Percentiles rank a stretch among this genome's conserved stretches.
phyloP scores from a whole-genome alignment of 2,797 vertebrate genomes.

The Myiotriccus ornatus region DNA sequence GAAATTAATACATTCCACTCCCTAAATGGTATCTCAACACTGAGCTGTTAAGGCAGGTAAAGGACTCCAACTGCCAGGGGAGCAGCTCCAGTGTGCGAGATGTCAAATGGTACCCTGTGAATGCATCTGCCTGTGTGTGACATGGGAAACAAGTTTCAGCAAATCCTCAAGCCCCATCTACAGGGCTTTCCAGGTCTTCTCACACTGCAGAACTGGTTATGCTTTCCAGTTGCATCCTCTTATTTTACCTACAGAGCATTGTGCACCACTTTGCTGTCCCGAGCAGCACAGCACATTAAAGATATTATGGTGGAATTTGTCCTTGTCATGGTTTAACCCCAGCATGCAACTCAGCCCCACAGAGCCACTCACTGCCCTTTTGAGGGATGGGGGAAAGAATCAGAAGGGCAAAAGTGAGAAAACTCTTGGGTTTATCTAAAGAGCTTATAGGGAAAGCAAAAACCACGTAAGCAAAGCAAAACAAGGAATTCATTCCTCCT shows the following conservation, averaged over 20 bases:
- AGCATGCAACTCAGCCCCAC: background rate
- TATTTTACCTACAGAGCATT: background rate
- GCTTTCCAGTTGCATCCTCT: background rate
- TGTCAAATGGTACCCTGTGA: background rate
- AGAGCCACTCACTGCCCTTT: background rate
- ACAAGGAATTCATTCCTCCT: background rate
- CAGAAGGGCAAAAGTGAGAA: background rate
- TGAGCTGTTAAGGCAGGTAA: background rate
- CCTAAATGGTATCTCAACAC: background rate
- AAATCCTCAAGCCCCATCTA: background rate
- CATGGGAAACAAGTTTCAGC: background rate
- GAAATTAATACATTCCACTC: background rate
- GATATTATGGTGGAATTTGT: background rate
- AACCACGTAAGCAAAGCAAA: background rate
- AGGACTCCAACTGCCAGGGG: background rate
- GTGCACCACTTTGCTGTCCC: background rate
- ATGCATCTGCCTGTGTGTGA: background rate
- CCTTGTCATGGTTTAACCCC: background rate
- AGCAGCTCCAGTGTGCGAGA: fast-evolving
- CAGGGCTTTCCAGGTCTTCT: background rate
- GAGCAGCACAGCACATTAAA: background rate
- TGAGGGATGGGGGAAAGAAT: background rate
- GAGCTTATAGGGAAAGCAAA: background rate
- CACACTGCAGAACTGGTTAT: background rate
- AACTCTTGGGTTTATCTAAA: background rate